These are phyloP conservation scores for Elanoides forficatus DNA, from an alignment of 2,113 vertebrate genomes.

Conservation along the genomic window DNA sequence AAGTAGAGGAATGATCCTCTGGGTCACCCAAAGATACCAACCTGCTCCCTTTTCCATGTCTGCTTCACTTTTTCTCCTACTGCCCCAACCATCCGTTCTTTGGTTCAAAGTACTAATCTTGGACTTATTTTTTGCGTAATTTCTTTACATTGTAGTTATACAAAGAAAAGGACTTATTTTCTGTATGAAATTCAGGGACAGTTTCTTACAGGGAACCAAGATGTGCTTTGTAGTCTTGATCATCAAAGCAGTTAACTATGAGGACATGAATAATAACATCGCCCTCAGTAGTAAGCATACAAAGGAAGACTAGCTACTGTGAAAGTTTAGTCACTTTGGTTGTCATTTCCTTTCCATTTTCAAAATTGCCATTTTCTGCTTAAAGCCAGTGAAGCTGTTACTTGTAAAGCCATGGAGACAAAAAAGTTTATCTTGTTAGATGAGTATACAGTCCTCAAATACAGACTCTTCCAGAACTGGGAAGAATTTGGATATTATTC, in stretches of 20 bases:
- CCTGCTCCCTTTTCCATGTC: not conserved
- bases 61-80: not conserved
- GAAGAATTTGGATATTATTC: not conserved
- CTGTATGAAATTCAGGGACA: not conserved
- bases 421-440: not conserved
- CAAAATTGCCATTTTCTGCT: not conserved
- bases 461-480: not conserved
- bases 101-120: not conserved
- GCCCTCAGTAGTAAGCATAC: not conserved
- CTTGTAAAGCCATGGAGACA: not conserved
- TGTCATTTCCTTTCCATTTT: not conserved
- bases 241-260: not conserved
- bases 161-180: not conserved
- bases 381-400: not conserved
- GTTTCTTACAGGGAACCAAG: not conserved
- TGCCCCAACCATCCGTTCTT: not conserved
- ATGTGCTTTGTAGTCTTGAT: not conserved
- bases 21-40: not conserved
- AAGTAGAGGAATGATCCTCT: not conserved
- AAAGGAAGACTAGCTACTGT: not conserved
- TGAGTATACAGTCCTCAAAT: not conserved
- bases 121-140: not conserved
- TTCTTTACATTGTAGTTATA: not conserved
- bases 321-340: not conserved
- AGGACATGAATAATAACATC: not conserved